Evolutionary conservation across 2,797 vertebrate species (phyloP), one percentile per base, ranked within the genome.

Genomic region (Silurus lanzhouensis): DNA sequence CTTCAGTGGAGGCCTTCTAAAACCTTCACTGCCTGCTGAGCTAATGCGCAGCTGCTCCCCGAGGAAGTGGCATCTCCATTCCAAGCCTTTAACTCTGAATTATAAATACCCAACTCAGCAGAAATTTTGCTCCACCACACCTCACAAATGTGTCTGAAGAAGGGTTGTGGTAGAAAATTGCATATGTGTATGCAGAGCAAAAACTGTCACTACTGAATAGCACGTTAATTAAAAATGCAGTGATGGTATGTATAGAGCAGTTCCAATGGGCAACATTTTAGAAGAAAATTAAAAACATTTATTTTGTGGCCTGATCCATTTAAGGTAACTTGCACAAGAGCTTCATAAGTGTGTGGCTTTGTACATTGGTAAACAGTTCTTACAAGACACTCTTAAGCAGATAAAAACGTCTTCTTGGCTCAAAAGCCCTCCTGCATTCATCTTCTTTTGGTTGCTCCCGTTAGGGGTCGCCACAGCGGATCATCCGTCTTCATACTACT

Each of bases 11-110:
- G 46, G 68, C 83, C 74, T 84, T 61, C 70, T 74, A 83, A 60
- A 80, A 68, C 57, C 82, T 87, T 46, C 61, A 27, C 83, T 89
- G 87, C 85, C 85, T 88, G 83, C 82, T 83, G 86, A 82, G 88
- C 88, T 89, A 90, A 90, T 89, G 87, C 86, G 84, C 31, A 27
- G 85, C 60, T 60, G 70, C 81, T 88, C 82, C 86, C 88, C 58
- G 70, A 85, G 87, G 90, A 58, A 85, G 81, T 72, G 25, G 80
- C 88, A 89, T 89, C 89, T 92, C 78, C 84, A 86, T 92, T 76
- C 58, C 86, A 86, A 87, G 88, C 89, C 87, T 88, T 89, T 83
- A 84, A 79, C 68, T 80, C 81, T 90, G 61, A 89, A 90, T 90
- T 88, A 90, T 89, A 87, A 64, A 90, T 86, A 89, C 52, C 80